These are phyloP conservation scores for Callopanchax toddi DNA, from an alignment of 2,113 vertebrate genomes.

Conservation along the genomic window DNA sequence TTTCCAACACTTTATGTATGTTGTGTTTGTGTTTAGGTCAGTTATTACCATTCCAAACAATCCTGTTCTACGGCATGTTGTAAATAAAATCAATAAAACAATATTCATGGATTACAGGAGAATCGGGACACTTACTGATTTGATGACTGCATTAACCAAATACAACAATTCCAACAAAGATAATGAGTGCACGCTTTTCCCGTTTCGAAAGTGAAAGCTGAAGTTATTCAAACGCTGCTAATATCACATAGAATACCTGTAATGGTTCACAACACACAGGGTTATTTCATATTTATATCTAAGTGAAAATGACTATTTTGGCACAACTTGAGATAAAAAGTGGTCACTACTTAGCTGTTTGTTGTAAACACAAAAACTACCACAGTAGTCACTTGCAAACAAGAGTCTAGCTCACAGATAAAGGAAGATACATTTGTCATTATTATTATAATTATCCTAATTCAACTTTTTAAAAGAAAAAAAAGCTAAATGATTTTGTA, in stretches of 20 bases:
- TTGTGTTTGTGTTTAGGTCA: too few species aligned
- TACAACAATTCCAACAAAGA: background rate
- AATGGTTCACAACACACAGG: slow-evolving; percentile 41
- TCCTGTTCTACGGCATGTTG: background rate
- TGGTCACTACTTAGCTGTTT: slow-evolving; percentile 36
- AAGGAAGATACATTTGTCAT: background rate
- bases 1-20: background rate
- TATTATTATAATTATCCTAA: slow-evolving; percentile 2
- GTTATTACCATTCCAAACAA: background rate
- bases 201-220: background rate
- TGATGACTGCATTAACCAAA: background rate
- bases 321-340: slow-evolving; percentile 51
- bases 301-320: slow-evolving; percentile 51
- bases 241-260: slow-evolving; percentile 43
- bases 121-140: background rate
- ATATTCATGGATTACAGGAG: background rate
- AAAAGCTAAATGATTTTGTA: background rate
- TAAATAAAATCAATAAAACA: background rate
- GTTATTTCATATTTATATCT: slow-evolving; percentile 33
- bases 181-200: background rate
- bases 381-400: slow-evolving; percentile 32
- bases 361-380: slow-evolving; percentile 50
- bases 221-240: background rate
- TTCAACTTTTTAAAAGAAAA: background rate
- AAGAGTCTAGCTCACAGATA: slow-evolving; percentile 34